phyloP scores from a whole-genome alignment of 2,113 vertebrate genomes.

The Catharus fuscescens region DNA sequence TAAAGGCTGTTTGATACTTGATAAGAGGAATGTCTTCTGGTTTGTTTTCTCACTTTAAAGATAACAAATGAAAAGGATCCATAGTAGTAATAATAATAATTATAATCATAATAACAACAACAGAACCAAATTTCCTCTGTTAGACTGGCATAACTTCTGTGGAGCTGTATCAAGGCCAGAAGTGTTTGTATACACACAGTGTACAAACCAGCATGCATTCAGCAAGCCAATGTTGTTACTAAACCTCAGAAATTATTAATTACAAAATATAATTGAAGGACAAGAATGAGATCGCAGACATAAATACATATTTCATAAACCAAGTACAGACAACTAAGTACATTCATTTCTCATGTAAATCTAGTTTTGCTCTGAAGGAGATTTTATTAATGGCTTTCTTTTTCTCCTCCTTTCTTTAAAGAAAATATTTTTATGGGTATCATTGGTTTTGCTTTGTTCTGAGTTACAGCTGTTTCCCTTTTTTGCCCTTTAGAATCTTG shows the following conservation, averaged over 20 bases:
- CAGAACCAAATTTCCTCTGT: constrained; percentile 1
- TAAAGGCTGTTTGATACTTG: not conserved
- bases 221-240: not conserved
- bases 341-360: not conserved
- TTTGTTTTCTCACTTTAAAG: constrained; percentile 1
- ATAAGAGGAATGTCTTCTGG: not conserved
- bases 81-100: not conserved
- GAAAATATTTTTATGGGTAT: not conserved
- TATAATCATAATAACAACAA: not conserved
- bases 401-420: not conserved
- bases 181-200: not conserved
- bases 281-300: not conserved
- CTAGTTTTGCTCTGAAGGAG: not conserved
- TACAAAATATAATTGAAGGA: constrained; percentile 27
- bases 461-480: not conserved
- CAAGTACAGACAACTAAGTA: not conserved
- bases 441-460: not conserved
- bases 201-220: not conserved
- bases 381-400: not conserved
- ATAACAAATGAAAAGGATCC: not conserved
- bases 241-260: constrained; percentile 43
- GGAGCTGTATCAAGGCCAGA: not conserved
- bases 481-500: not conserved
- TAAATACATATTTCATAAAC: constrained; percentile 36
- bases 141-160: not conserved